phyloP scores from a whole-genome alignment of 1,140 invertebrate species.

The Drosophila punjabiensis region DNA sequence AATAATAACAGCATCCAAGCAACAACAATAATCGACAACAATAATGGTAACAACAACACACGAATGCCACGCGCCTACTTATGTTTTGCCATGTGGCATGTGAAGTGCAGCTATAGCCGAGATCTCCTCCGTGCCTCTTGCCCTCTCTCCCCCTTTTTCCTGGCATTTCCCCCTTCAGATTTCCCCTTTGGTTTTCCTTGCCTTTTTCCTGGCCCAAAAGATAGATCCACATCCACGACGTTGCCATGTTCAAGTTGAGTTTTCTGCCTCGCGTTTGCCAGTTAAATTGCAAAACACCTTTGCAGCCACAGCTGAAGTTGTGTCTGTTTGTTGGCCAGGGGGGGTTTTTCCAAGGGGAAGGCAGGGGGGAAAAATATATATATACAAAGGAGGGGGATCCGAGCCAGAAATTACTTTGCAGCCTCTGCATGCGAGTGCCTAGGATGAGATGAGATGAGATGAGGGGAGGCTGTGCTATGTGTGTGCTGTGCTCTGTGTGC shows the following conservation, averaged over 20 bases:
- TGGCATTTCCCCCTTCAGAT: not conserved
- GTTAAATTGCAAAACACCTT: conserved; percentile 83
- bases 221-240: conserved; percentile 63
- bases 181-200: conserved; percentile 2
- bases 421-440: conserved; percentile 14
- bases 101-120: conserved; percentile 70
- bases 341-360: not conserved
- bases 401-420: conserved; percentile 36
- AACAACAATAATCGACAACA: conserved; percentile 79
- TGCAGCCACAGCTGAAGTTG: conserved; percentile 68
- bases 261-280: conserved; percentile 70
- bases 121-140: not conserved
- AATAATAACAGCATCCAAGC: conserved; percentile 38
- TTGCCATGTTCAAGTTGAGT: conserved; percentile 51
- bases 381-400: conserved; percentile 14
- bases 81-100: conserved; percentile 82
- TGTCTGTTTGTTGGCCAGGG: not conserved
- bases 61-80: conserved; percentile 85
- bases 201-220: conserved; percentile 55
- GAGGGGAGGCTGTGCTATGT: conserved; percentile 4
- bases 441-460: conserved; percentile 13
- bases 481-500: conserved; percentile 20
- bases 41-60: conserved; percentile 83
- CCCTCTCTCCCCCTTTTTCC: not conserved
- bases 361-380: not conserved